phyloP scores from a whole-genome alignment of 2,888 invertebrate species.

The Hylaea fasciaria region DNA sequence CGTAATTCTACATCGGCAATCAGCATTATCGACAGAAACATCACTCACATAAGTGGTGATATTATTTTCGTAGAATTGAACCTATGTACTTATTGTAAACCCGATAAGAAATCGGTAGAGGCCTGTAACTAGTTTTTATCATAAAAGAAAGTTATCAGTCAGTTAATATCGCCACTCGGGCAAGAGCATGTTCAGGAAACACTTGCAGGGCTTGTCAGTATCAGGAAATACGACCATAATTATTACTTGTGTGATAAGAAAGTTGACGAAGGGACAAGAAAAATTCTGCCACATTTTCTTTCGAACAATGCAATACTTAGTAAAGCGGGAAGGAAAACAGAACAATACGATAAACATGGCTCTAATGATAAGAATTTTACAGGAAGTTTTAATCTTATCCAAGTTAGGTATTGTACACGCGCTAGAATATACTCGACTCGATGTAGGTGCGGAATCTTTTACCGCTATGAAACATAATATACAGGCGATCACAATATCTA shows the following conservation, averaged over 20 bases:
- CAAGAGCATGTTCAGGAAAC: conserved; percentile 59
- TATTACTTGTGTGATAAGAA: conserved; percentile 56
- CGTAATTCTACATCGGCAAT: too few species aligned
- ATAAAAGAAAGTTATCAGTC: conserved; percentile 59
- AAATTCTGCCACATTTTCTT: conserved; percentile 30
- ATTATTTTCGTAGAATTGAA: conserved; percentile 3
- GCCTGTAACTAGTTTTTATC: too few species aligned
- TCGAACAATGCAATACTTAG: conserved; percentile 33
- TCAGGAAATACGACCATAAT: conserved; percentile 59
- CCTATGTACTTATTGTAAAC: conserved; percentile 28
- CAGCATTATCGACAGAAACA: too few species aligned
- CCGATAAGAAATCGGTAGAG: conserved; percentile 43
- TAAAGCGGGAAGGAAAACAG: conserved; percentile 36
- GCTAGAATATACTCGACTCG: not conserved
- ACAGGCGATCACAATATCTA: conserved; percentile 46
- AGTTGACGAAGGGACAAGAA: conserved; percentile 34
- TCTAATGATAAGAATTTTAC: conserved; percentile 46
- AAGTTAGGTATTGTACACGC: conserved; percentile 43
- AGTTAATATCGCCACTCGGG: conserved; percentile 49
- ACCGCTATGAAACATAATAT: conserved; percentile 44
- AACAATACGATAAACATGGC: conserved; percentile 34
- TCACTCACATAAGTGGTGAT: not conserved
- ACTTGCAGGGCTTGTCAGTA: conserved; percentile 56
- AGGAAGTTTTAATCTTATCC: conserved; percentile 58
- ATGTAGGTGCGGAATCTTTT: conserved; percentile 35